Conservation (phyloP, 1,140 invertebrate species). For the Araneus ventricosus region DNA sequence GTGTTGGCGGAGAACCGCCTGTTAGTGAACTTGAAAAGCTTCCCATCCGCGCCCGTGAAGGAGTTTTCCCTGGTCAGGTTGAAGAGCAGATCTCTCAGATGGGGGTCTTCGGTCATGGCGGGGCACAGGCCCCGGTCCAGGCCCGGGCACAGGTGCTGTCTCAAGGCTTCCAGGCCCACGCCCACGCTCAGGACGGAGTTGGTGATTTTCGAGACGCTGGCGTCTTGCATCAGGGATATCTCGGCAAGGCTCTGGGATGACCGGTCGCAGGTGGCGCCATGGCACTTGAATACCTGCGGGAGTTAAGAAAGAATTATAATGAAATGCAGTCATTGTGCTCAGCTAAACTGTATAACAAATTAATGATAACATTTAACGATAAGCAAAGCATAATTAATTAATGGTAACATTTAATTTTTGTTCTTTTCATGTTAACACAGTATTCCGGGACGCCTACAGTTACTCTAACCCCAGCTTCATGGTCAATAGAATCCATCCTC, state of each 20-base stretch:
- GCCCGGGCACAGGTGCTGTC: slow-evolving; percentile 78
- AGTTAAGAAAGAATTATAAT: neutral
- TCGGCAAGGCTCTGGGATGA: slow-evolving; percentile 19
- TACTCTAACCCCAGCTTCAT: too few relatives aligned
- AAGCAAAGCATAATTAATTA: too few relatives aligned
- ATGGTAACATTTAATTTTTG: too few relatives aligned
- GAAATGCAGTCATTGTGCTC: neutral
- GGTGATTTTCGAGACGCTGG: slow-evolving; percentile 79
- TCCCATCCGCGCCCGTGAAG: slow-evolving; percentile 77
- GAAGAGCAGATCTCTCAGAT: slow-evolving; percentile 77
- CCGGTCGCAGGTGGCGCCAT: slow-evolving; percentile 77
- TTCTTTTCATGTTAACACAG: too few relatives aligned
- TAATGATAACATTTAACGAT: too few relatives aligned
- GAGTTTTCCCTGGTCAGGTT: slow-evolving; percentile 77
- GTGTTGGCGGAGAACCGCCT: slow-evolving; percentile 75
- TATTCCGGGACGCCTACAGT: too few relatives aligned
- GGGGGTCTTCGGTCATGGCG: slow-evolving; percentile 76
- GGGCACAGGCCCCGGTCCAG: slow-evolving; percentile 77
- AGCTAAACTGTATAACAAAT: neutral
- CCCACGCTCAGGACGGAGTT: slow-evolving; percentile 79
- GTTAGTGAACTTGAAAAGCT: slow-evolving; percentile 76
- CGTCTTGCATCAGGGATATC: slow-evolving; percentile 77
- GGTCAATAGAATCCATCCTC: too few relatives aligned
- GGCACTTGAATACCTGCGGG: slow-evolving; percentile 76
- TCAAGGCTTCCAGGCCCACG: slow-evolving; percentile 77